phyloP scores from a whole-genome alignment of 2,113 vertebrate species.

The Grus americana region DNA sequence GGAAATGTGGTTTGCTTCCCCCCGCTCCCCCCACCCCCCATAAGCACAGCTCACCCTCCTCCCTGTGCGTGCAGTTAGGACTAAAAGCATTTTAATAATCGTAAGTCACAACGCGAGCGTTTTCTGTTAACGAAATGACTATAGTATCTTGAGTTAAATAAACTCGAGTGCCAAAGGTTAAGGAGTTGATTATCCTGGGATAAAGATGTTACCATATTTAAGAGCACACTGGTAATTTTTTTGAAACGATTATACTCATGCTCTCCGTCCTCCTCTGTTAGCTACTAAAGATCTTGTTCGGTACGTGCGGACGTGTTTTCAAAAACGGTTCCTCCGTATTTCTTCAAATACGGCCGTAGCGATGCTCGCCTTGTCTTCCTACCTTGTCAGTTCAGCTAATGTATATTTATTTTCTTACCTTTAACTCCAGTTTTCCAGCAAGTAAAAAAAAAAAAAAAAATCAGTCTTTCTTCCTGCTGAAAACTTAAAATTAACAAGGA shows the following conservation, averaged over 20 bases:
- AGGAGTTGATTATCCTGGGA: background rate
- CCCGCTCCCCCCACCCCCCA: fast-evolving
- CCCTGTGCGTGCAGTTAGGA: background rate
- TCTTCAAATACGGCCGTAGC: no score
- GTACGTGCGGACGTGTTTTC: no score
- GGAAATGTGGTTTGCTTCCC: background rate
- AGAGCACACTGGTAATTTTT: background rate
- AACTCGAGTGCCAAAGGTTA: background rate
- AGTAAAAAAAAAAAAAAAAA: background rate
- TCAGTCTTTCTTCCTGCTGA: background rate
- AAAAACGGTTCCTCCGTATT: no score
- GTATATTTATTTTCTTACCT: background rate
- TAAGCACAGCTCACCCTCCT: background rate
- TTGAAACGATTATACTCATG: background rate
- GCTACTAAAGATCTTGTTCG: background rate
- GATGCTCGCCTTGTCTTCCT: no score
- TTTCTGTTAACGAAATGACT: background rate
- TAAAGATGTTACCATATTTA: background rate
- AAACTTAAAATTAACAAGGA: background rate
- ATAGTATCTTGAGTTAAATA: background rate
- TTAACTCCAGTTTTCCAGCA: background rate
- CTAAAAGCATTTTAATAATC: background rate
- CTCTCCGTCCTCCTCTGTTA: background rate
- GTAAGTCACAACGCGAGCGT: background rate
- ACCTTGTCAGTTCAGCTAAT: no score